A percentile compares a stretch with the other conserved stretches of the same genome.
Evolutionary conservation across 2,113 vertebrate species (phyloP).

Genomic region (Lathamus discolor): DNA sequence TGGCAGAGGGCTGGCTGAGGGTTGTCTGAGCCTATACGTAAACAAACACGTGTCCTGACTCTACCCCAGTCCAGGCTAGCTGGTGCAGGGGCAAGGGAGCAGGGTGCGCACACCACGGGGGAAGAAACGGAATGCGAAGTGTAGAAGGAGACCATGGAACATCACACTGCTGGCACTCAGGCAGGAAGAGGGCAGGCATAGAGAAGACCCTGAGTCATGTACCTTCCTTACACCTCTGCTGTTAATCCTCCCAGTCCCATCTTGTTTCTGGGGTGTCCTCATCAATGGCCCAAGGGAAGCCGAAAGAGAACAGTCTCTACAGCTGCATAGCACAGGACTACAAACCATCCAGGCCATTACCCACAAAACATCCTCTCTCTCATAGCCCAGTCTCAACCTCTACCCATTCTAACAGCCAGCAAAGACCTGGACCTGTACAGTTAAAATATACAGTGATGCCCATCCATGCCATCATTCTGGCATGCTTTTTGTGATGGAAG

Average conservation of each 20-base stretch:
- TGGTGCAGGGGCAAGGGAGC: rapidly evolving
- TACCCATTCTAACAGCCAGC: neutral
- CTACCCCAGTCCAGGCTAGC: neutral
- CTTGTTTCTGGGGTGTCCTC: neutral
- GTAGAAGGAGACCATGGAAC: neutral
- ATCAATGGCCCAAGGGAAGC: rapidly evolving
- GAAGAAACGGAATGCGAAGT: neutral
- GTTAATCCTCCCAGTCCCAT: neutral
- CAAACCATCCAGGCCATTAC: neutral
- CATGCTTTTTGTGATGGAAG: neutral
- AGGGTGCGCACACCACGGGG: rapidly evolving
- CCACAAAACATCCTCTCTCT: neutral
- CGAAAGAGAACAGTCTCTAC: neutral
- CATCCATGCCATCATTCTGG: rapidly evolving
- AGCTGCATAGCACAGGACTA: neutral
- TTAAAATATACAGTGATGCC: neutral
- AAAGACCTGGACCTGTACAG: neutral
- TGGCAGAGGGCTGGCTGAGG: neutral
- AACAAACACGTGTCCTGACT: neutral
- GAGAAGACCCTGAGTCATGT: neutral
- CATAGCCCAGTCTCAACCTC: neutral
- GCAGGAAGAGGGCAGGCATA: neutral
- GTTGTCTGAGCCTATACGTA: neutral
- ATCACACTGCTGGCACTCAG: neutral
- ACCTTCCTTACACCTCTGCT: neutral